Percentiles rank a stretch among this genome's conserved stretches.
Evolutionary conservation across 2,888 invertebrate species (phyloP).

Genomic region (Holacanthella duospinosa): DNA sequence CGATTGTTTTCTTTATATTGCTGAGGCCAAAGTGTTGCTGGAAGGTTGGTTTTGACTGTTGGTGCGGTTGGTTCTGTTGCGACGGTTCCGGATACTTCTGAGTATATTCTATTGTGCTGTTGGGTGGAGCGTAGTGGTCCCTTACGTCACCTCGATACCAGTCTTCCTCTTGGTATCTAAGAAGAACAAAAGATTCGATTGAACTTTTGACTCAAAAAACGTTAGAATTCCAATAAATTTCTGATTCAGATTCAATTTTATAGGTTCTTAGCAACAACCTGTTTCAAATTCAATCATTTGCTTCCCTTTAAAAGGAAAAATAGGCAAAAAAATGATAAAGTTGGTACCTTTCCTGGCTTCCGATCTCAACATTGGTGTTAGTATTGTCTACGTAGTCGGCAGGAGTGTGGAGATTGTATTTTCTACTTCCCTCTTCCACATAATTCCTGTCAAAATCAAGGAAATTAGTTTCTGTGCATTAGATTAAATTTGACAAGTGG

Average conservation of each 20-base stretch:
- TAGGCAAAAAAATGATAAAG: slow-evolving; percentile 5
- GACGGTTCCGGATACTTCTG: background rate
- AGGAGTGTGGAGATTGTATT: too few relatives aligned
- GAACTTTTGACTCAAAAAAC: too few relatives aligned
- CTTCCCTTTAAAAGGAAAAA: background rate
- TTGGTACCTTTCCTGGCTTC: background rate
- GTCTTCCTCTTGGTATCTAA: slow-evolving; percentile 13
- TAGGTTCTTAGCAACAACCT: too few relatives aligned
- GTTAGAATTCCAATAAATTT: too few relatives aligned
- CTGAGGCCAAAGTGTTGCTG: background rate
- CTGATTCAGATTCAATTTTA: too few relatives aligned
- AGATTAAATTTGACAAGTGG: too few relatives aligned
- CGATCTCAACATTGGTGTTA: background rate
- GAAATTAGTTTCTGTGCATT: too few relatives aligned
- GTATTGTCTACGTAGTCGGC: background rate
- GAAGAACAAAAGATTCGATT: background rate
- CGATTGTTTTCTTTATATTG: background rate
- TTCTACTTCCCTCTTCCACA: too few relatives aligned
- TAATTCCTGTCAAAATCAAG: too few relatives aligned
- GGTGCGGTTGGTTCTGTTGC: background rate
- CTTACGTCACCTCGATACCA: slow-evolving; percentile 13
- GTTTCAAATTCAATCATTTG: background rate
- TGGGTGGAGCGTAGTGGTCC: slow-evolving; percentile 13
- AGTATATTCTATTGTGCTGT: background rate
- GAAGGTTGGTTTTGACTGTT: background rate